Evolutionary conservation across 2,888 invertebrate genomes (phyloP), one percentile per base, ranked within the genome.

Genomic region (Polymixis lichenea): DNA sequence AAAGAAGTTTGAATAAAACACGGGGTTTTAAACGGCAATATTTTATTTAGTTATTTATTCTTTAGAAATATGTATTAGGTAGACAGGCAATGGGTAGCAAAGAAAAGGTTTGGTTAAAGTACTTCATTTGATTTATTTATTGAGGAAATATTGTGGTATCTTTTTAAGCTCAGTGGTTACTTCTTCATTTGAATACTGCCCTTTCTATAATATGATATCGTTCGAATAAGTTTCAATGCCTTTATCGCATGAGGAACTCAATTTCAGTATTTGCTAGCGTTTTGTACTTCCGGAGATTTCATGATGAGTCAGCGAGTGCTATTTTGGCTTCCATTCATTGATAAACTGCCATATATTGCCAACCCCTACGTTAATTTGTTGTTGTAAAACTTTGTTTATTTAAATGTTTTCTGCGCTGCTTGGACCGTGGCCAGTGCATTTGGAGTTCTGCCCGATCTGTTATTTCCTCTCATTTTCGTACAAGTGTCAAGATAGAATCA

Each of bases 351-450:
- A 22, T 66, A 62, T 43, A 78, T 72, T 70, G 72, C 78, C 82
- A 78, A 70, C 28, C 66, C 43, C 49, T 62, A 28, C 84, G 38
- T 19, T 61, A 28, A 56, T 55, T 22, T 67, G 68, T 68, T 80
- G 32, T 53, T 77, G 22, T 58, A 67, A 67, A 78, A 69, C 25
- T 72, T 83, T 82, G 51, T 62, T 82, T 85, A 82, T 83, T 82
- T 60, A 72, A 76, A 83, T 73, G 60, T 71, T 83, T 79, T 56
- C 22, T 67, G 64, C 84, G 49, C 28, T 53, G 53, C 43, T 83
- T 83, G 83, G 83, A 84, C 15, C 15, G 13, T 19, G 7, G 80
- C 83, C 83, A 83, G 72, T 55, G n/a, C 38, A 51, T 25, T 83
- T 83, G 83, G 83, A 79, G 55, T 55, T 49, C 6, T 78, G 83